These are phyloP conservation scores for Polypedilum vanderplanki DNA, from an alignment of 1,140 invertebrate species.

Conservation along the genomic window DNA sequence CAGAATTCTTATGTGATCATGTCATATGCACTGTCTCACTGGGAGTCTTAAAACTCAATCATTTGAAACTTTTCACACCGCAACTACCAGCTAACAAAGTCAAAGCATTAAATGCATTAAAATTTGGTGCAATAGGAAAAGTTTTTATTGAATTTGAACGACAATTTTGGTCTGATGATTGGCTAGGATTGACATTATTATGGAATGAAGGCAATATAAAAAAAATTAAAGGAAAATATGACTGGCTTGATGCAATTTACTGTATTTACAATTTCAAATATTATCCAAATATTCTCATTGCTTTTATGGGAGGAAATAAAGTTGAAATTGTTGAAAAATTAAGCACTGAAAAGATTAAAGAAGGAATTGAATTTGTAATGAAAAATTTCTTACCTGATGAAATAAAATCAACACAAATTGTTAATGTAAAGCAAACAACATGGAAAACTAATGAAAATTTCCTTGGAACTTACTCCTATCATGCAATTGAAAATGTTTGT, in stretches of 20 bases:
- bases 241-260: conserved; percentile 58
- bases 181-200: conserved; percentile 45
- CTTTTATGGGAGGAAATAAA: conserved; percentile 51
- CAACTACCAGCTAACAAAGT: conserved; percentile 53
- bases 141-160: conserved; percentile 62
- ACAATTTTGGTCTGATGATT: conserved; percentile 54
- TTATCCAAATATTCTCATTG: conserved; percentile 60
- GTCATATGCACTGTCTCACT: conserved; percentile 62
- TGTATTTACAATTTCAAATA: conserved; percentile 58
- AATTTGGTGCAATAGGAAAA: conserved; percentile 66
- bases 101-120: conserved; percentile 54
- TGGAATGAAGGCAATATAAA: conserved; percentile 49
- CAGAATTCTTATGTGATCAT: conserved; percentile 52
- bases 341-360: conserved; percentile 45
- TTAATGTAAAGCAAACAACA: conserved; percentile 48
- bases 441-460: conserved; percentile 63
- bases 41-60: conserved; percentile 59
- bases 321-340: conserved; percentile 51
- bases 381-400: neutral
- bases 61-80: conserved; percentile 53
- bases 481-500: conserved; percentile 48
- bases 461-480: conserved; percentile 63
- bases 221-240: conserved; percentile 36
- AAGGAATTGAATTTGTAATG: conserved; percentile 45
- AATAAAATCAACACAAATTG: neutral